Evolutionary conservation across 1,140 invertebrate species (phyloP), one percentile per base, ranked within the genome.

Genomic region (Sipha flava): DNA sequence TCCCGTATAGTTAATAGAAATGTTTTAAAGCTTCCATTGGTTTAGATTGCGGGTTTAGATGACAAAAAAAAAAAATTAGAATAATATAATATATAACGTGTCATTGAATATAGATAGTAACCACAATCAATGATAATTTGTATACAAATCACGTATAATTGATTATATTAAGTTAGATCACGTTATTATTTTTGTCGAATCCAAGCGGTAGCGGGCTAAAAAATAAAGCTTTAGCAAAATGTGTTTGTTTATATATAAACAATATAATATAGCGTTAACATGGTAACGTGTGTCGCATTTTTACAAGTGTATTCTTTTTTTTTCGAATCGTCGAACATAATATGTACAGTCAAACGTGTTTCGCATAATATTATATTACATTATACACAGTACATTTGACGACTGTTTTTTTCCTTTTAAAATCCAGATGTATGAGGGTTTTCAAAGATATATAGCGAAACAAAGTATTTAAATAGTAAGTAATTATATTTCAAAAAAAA

Each of bases 401-500:
- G 34, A n/a, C 3, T 34, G 34, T 62, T 62, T 43, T 43, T 3
- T 43, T 43, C 14, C 14, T 43, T 43, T 43, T 7, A 62, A 62
- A 34, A 62, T n/a, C n/a, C n/a, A n/a, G n/a, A n/a, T n/a, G n/a
- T n/a, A n/a, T n/a, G n/a, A n/a, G n/a, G n/a, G n/a, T n/a, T n/a
- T n/a, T n/a, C n/a, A n/a, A n/a, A n/a, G 26, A 23, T 59, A 57
- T 37, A 73, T 52, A 43, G 49, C 72, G 72, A 77, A 77, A 57
- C 52, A 77, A 77, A 14, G 26, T 54, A 18, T 54, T 77, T 77
- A 40, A 70, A 70, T 77, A 77, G 14, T 77, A 77, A 40, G 31
- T 77, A 77, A 77, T 77, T 77, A 54, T 77, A 77, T 77, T 77
- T 77, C 73, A 77, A 77, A 57, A 75, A 64, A 34, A 64, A 64